phyloP scores from a whole-genome alignment of 2,888 invertebrate genomes.

The Sinotaia quadrata region DNA sequence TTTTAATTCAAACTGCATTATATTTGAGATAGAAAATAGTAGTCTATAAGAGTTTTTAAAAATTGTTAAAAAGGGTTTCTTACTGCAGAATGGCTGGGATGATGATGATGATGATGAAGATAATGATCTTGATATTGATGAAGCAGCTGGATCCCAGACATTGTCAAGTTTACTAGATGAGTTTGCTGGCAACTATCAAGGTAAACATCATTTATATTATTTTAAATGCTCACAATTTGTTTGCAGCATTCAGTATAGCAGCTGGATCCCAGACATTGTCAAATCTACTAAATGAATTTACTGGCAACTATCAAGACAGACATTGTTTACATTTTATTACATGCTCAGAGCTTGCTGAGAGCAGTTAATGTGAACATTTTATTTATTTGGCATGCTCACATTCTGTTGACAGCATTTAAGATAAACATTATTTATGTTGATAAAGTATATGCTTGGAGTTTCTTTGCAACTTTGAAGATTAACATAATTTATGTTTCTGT shows the following conservation, averaged over 20 bases:
- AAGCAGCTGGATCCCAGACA: constrained; percentile 56
- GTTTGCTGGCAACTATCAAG: constrained; percentile 49
- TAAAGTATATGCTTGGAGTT: too few species aligned
- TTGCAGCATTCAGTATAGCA: too few species aligned
- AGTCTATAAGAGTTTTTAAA: background rate
- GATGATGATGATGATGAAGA: constrained; percentile 61
- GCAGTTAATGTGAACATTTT: too few species aligned
- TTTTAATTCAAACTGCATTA: too few species aligned
- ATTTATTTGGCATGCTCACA: constrained; percentile 57
- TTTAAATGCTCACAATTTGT: too few species aligned
- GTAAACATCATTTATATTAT: too few species aligned
- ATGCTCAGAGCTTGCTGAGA: too few species aligned
- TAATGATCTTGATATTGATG: constrained; percentile 71
- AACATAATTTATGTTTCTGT: too few species aligned
- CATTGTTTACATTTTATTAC: too few species aligned
- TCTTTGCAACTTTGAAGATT: too few species aligned
- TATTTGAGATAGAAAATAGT: too few species aligned
- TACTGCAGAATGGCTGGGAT: constrained; percentile 16
- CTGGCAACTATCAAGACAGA: constrained; percentile 45
- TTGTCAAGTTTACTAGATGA: constrained; percentile 59
- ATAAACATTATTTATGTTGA: too few species aligned
- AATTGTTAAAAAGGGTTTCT: background rate
- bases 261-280: constrained; percentile 56
- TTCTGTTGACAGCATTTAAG: constrained; percentile 49
- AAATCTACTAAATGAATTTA: constrained; percentile 58